Evolutionary conservation across 2,888 invertebrate species (phyloP).

Genomic region (Tenthredo distinguenda): DNA sequence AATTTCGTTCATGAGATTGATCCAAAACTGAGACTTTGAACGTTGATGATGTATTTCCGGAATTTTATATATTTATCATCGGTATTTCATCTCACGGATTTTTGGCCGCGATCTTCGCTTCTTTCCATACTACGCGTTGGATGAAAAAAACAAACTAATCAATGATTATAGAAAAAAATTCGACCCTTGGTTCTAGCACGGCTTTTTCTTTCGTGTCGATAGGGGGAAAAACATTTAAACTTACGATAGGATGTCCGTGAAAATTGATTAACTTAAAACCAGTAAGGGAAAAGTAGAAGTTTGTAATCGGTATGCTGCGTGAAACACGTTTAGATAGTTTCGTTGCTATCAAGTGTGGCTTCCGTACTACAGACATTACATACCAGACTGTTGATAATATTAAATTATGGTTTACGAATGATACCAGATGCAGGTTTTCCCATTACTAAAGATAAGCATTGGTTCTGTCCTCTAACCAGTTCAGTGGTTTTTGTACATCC

Average conservation of each 20-base stretch:
- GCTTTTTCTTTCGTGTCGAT: not conserved
- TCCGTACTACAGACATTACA: not conserved
- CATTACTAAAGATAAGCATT: not conserved
- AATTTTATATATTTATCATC: not conserved
- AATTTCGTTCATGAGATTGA: constrained; percentile 10
- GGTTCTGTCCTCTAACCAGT: not conserved
- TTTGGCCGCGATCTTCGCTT: not conserved
- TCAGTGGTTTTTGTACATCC: not conserved
- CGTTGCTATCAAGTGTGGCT: not conserved
- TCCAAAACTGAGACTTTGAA: not conserved
- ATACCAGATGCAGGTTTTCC: not conserved
- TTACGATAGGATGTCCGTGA: not conserved
- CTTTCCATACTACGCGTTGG: too few relatives aligned
- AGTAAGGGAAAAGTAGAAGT: not conserved
- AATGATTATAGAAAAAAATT: not conserved
- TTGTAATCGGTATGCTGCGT: not conserved
- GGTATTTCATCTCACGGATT: not conserved
- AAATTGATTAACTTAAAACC: not conserved
- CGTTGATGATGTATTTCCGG: not conserved
- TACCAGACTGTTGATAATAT: constrained; percentile 19
- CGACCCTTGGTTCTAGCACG: not conserved
- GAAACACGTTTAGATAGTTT: constrained; percentile 5
- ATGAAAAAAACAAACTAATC: not conserved
- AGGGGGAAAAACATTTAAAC: not conserved
- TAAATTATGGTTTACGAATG: not conserved